A percentile compares a stretch with the other conserved stretches of the same genome.
Conservation (phyloP, 2,113 vertebrate genomes). For the Puffinus mauretanicus region DNA sequence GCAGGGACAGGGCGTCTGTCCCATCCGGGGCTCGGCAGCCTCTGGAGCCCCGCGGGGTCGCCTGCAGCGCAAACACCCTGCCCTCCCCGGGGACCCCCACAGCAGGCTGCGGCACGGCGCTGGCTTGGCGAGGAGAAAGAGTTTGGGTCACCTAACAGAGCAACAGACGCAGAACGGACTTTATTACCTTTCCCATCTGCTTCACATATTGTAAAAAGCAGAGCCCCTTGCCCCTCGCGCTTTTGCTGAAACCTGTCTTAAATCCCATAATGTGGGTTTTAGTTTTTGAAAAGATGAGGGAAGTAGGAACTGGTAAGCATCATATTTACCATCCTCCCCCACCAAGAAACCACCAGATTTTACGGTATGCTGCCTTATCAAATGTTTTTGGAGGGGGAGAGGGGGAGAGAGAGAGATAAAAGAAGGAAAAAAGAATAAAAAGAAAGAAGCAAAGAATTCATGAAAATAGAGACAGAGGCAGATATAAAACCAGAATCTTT, state of each 20-base stretch:
- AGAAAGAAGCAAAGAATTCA: neutral
- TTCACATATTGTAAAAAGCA: neutral
- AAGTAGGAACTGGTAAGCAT: neutral
- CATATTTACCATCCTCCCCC: neutral
- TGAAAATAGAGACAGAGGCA: neutral
- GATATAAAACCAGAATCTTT: conserved; percentile 12
- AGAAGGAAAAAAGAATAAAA: too few relatives aligned
- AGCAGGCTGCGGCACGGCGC: rapidly evolving
- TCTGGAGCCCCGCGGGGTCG: rapidly evolving
- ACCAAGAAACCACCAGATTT: neutral
- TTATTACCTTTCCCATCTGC: neutral
- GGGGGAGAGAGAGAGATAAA: neutral
- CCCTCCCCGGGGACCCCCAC: rapidly evolving
- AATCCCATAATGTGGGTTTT: rapidly evolving
- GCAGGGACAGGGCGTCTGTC: rapidly evolving
- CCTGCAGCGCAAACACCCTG: neutral
- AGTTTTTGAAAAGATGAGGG: neutral
- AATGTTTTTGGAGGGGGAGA: neutral
- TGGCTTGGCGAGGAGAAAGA: rapidly evolving
- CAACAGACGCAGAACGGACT: rapidly evolving
- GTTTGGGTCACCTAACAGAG: neutral
- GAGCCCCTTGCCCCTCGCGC: rapidly evolving
- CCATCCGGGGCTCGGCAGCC: rapidly evolving
- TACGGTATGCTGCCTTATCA: neutral
- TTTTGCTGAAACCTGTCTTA: neutral